These are phyloP conservation scores for Aphelocoma coerulescens DNA, from an alignment of 2,113 vertebrate species.

Conservation along the genomic window DNA sequence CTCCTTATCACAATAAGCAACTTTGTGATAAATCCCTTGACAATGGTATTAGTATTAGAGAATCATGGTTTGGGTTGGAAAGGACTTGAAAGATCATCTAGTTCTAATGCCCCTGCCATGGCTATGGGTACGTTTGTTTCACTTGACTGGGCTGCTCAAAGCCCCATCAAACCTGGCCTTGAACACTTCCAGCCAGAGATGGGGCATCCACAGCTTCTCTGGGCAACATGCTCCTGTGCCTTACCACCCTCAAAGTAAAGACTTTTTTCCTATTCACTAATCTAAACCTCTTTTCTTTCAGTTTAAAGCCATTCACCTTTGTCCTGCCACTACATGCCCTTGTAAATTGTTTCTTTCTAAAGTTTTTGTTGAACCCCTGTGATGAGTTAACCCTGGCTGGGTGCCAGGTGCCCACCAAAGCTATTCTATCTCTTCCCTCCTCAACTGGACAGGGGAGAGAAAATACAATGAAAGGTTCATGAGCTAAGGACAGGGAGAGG, in stretches of 20 bases:
- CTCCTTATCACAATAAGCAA: background rate
- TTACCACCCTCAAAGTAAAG: background rate
- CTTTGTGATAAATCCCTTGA: background rate
- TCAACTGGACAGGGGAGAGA: background rate
- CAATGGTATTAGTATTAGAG: background rate
- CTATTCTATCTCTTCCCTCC: background rate
- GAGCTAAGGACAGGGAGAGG: background rate
- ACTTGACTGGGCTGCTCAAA: background rate
- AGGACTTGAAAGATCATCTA: background rate
- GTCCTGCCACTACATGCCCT: background rate
- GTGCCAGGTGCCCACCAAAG: background rate
- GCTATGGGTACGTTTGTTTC: fast-evolving
- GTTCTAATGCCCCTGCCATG: background rate
- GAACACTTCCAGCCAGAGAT: background rate
- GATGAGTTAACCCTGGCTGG: background rate
- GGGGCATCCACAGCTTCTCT: background rate
- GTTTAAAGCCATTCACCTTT: background rate
- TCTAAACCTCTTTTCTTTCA: background rate
- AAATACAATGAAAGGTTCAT: background rate
- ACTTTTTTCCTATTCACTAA: background rate
- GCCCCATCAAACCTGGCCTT: background rate
- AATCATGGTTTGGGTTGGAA: background rate
- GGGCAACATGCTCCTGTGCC: background rate
- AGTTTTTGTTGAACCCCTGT: background rate
- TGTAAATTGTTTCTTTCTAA: background rate